Evolutionary conservation across 2,888 invertebrate genomes (phyloP), one percentile per base, ranked within the genome.

Genomic region (Keiferia lycopersicella): DNA sequence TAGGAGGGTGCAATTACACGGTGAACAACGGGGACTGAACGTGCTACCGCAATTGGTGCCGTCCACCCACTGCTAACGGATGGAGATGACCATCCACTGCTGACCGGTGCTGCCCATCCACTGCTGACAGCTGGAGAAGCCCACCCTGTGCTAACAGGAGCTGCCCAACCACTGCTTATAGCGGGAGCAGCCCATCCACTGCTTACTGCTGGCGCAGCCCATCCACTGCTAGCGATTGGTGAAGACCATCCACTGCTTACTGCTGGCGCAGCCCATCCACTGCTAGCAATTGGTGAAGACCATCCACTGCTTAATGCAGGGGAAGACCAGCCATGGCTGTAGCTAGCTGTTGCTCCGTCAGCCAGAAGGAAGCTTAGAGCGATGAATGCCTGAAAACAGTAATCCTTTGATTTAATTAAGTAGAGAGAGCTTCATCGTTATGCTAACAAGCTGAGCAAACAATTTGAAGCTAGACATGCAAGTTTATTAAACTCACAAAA

Each of bases 401-500:
- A 30, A 22, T 16, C 2, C n/a, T 56, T 56, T 34, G 10, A 34
- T 34, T 34, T 34, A 34, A 4, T 34, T 34, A 34, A 10, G 30
- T 34, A 34, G 8, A 34, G 1, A 34, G 10, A 34, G 1, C 6
- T 34, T 34, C 4, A 34, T 34, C 34, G 1, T 8, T 1, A 8
- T 34, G 34, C 34, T 1, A 34, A 34, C 30, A 4, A 34, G 4
- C 10, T 34, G 34, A 34, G 30, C 30, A 30, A 30, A 30, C 30
- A 30, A 30, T 30, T n/a, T n/a, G n/a, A n/a, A n/a, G n/a, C n/a
- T n/a, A n/a, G n/a, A n/a, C n/a, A n/a, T n/a, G n/a, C n/a, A n/a
- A n/a, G n/a, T 30, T 26, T 56, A 12, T 26, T 11, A 64, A 64
- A 84, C 86, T 87, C 73, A 87, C 86, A 64, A 82, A 70, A 63